These are phyloP conservation scores for Ferdinandea cuprea DNA, from an alignment of 2,888 invertebrate genomes.

Conservation along the genomic window DNA sequence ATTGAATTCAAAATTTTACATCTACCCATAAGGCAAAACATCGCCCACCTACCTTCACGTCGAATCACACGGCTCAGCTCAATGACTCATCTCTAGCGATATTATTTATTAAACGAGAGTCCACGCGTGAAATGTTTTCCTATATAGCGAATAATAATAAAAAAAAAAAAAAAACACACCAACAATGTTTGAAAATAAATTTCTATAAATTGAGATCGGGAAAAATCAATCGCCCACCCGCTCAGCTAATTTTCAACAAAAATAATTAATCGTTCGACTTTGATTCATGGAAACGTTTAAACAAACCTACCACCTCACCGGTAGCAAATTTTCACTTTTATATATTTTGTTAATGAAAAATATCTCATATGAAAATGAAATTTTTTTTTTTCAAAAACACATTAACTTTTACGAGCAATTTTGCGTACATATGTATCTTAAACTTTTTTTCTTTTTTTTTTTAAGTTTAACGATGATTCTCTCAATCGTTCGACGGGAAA, in stretches of 20 bases:
- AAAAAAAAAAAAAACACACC: too few species aligned
- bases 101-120: too few species aligned
- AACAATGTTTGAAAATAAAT: conserved; percentile 5
- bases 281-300: conserved; percentile 4
- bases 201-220: background rate
- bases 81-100: too few species aligned
- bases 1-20: too few species aligned
- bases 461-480: background rate
- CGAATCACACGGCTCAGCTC: too few species aligned
- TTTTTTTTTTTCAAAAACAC: background rate
- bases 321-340: background rate
- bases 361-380: background rate
- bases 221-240: conserved; percentile 11
- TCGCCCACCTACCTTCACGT: too few species aligned
- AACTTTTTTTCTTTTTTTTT: background rate
- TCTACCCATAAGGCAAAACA: too few species aligned
- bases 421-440: too few species aligned
- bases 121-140: too few species aligned
- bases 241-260: background rate
- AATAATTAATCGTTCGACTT: background rate
- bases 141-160: too few species aligned
- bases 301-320: background rate
- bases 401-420: too few species aligned
- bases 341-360: background rate
- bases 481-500: conserved; percentile 5